Conservation (phyloP, 2,797 vertebrate species). For the Onychomys leucogaster region DNA sequence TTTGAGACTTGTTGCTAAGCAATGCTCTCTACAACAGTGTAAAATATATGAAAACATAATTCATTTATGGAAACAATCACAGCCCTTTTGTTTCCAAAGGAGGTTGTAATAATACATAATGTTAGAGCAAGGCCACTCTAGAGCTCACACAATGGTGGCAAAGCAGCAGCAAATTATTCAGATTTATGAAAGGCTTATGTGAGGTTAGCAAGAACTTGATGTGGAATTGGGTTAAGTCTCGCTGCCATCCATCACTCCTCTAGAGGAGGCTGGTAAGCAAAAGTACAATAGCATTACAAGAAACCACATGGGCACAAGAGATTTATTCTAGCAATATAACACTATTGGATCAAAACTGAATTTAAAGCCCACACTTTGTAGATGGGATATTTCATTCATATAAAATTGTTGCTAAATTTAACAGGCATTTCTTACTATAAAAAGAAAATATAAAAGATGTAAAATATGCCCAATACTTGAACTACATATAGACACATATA, state of each 20-base stretch:
- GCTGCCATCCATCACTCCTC: constrained; percentile 83
- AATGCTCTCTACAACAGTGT: constrained; percentile 78
- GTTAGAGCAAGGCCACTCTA: constrained; percentile 78
- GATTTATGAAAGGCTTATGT: constrained; percentile 76
- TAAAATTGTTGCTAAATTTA: constrained; percentile 67
- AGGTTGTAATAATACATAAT: constrained; percentile 84
- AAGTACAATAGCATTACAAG: constrained; percentile 78
- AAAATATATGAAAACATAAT: constrained; percentile 87
- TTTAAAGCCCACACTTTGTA: constrained; percentile 73
- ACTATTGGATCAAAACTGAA: constrained; percentile 75
- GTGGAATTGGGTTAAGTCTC: constrained; percentile 84
- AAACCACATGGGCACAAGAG: not conserved
- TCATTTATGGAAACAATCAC: constrained; percentile 87
- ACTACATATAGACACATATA: not conserved
- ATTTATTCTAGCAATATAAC: constrained; percentile 74
- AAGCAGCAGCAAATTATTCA: constrained; percentile 82
- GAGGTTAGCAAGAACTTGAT: constrained; percentile 81
- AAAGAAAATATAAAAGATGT: constrained; percentile 31
- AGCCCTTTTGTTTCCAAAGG: constrained; percentile 81
- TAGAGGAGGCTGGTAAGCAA: constrained; percentile 44
- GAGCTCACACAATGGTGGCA: constrained; percentile 64
- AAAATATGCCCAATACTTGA: not conserved
- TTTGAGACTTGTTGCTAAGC: constrained; percentile 87
- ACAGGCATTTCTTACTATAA: constrained; percentile 55
- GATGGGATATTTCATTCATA: constrained; percentile 71